Base-by-base conservation (phyloP, 2,888 invertebrate genomes). In the Macropis europaea region DNA sequence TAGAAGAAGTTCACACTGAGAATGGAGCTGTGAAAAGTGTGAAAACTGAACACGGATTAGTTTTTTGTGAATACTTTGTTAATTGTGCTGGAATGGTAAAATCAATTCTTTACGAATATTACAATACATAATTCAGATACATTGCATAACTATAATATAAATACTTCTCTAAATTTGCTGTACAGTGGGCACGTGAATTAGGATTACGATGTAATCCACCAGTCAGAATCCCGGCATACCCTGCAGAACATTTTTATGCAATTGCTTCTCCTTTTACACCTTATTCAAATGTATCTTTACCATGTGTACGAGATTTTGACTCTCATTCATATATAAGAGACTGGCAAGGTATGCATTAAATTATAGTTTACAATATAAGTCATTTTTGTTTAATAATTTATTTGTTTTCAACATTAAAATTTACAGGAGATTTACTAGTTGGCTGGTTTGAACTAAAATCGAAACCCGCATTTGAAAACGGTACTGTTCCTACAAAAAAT, bases 61-160 rank as follows among this genome's bases (percentile, higher is more conserved):
- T 93, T 42, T 84, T 89, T 34, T 94, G 93, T 84, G 92, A 93
- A 89, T 93, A 92, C 90, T 93, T 93, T 84, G 92, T 95, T 42
- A 94, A 94, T 87, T 94, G 94, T 87, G 92, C 94, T 63, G 95
- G 95, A 73, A 93, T 94, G 92, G 93, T 93, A 85, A 88, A 86
- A 57, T 61, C 5, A 2, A 5, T 48, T 38, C 26, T 60, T 30
- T 6, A 15, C 28, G 5, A 3, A 40, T 11, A 4, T 54, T 43
- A 26, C 2, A 28, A 6, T 42, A 40, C 24, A 40, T 28, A 38
- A 30, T n/a, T n/a, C n/a, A n/a, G n/a, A 40, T 26, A 30, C 40
- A 11, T 47, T 24, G 6, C 17, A 34, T 43, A 34, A 13, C 19
- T 9, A 11, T 24, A 17, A 11, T 34, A n/a, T 15, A 7, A 50